Percentiles rank a stretch among this genome's conserved stretches.
phyloP scores from a whole-genome alignment of 1,140 invertebrate genomes.

The Ctenoplectra terminalis region DNA sequence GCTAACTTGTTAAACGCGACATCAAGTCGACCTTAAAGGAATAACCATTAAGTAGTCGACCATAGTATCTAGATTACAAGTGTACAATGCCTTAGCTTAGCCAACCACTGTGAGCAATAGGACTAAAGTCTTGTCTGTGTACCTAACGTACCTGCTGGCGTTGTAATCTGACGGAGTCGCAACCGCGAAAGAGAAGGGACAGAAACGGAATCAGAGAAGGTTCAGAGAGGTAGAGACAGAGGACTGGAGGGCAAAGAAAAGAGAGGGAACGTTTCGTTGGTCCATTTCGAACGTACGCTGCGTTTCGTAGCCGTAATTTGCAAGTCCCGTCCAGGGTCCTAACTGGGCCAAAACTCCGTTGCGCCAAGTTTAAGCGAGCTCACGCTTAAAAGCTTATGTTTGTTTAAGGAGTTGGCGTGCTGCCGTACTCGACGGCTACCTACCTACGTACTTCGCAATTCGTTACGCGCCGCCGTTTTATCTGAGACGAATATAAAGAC shows the following conservation, averaged over 20 bases:
- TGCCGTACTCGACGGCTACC: constrained; percentile 41
- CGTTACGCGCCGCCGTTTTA: constrained; percentile 22
- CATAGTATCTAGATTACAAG: constrained; percentile 57
- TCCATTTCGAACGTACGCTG: constrained; percentile 66
- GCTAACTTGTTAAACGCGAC: background rate
- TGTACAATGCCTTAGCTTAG: constrained; percentile 55
- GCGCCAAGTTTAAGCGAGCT: constrained; percentile 71
- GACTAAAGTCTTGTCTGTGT: constrained; percentile 43
- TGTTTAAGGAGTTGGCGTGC: constrained; percentile 70
- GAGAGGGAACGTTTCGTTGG: constrained; percentile 31
- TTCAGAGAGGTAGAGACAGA: background rate
- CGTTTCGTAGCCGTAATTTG: constrained; percentile 69
- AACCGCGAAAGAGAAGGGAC: constrained; percentile 39
- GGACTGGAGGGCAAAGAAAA: background rate
- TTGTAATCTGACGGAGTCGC: constrained; percentile 57
- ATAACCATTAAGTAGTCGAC: constrained; percentile 42
- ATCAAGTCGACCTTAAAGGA: background rate
- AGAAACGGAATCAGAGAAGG: constrained; percentile 1
- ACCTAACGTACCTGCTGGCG: constrained; percentile 40
- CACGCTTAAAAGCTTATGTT: constrained; percentile 71
- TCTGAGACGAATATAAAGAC: background rate
- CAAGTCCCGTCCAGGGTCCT: constrained; percentile 63
- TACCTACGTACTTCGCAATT: constrained; percentile 26
- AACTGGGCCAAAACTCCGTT: constrained; percentile 69
- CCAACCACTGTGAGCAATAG: constrained; percentile 44